Evolutionary conservation across 2,113 vertebrate genomes (phyloP), one percentile per base, ranked within the genome.

Genomic region (Odontophorus gujanensis): DNA sequence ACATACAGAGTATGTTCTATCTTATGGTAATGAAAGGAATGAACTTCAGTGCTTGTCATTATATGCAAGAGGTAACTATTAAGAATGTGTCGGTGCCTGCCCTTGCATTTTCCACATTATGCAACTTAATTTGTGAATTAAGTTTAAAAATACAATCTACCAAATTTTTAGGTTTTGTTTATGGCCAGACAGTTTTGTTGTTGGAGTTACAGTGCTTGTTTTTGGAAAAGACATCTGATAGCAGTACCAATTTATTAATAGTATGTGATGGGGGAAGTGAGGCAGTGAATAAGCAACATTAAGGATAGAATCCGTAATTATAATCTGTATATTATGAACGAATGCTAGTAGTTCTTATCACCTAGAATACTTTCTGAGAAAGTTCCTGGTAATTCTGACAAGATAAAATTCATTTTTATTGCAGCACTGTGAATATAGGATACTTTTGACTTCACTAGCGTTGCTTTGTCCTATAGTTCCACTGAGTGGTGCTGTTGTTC

Each of bases 401-500:
- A n/a, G 55, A n/a, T 32, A 58, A 57, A 20, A n/a, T n/a, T 18
- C n/a, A 24, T 26, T 69, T 61, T 82, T 65, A 18, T 55, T 85
- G 3, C 26, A 65, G 6, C 50, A 4, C 2, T 83, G 1, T 62
- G 55, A 30, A 13, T 38, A 51, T 12, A 0, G 40, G 30, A 14
- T 61, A 36, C 6, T 25, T 45, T 68, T 34, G 51, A 48, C 22
- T 69, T 87, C 14, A 17, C 13, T 32, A 30, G 11, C n/a, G 25
- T 25, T 89, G 34, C 62, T 87, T 76, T 85, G 20, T 72, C 48
- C 89, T 21, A 18, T 66, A 75, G 22, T 57, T 78, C 97, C 98
- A 98, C 97, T 92, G 32, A 53, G 97, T 96, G 98, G 97, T 69
- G 94, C 96, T 97, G 85, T 96, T 95, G 95, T 48, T 68, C 95